Base-by-base conservation (phyloP, 2,113 vertebrate species). In the Sylvia atricapilla region DNA sequence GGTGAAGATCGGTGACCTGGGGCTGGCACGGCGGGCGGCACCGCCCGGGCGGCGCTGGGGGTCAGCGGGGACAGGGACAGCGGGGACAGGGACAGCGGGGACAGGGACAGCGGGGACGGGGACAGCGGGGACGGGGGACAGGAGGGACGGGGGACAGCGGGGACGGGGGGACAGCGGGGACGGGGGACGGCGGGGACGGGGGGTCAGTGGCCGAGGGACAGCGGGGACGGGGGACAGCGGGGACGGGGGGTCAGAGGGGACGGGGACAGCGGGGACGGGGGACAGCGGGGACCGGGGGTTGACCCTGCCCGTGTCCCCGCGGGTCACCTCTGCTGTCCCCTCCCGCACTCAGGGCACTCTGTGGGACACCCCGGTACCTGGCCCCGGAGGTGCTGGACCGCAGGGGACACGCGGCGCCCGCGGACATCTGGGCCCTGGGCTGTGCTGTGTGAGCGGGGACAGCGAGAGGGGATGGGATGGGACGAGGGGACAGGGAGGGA, bases 1-100 rank as follows among this genome's bases (percentile, higher is more conserved):
- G 76, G 97, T 98, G 80, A 98, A 98, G 92, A 98, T 98, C 2
- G 97, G 97, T 33, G 98, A 98, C 94, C 93, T 98, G 91, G 98
- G 98, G 35, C 95, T 98, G 95, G 98, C 97, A 0, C 83, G 10
- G 25, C 59, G 2, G 17, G 88, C 92, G 63, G 95, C 96, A 5
- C 94, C 90, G 0, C 68, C 80, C 3, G 87, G 94, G 27, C 91
- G 31, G 84, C 77, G 96, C 90, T 97, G 96, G 88, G 97, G 98
- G 97, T 98, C 73, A 97, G 94, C 1, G 13, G 19, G 46, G 44
- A 4, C 1, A 6, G 0, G 8, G 0, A 13, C 41, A 41, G 41
- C 41, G 41, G 41, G 41, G 41, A 11, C 41, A 11, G 97, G 98
- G 37, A 37, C 37, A 37, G 37, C 37, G 37, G 37, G 37, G 37